phyloP scores from a whole-genome alignment of 2,113 vertebrate genomes.

The Riparia riparia region DNA sequence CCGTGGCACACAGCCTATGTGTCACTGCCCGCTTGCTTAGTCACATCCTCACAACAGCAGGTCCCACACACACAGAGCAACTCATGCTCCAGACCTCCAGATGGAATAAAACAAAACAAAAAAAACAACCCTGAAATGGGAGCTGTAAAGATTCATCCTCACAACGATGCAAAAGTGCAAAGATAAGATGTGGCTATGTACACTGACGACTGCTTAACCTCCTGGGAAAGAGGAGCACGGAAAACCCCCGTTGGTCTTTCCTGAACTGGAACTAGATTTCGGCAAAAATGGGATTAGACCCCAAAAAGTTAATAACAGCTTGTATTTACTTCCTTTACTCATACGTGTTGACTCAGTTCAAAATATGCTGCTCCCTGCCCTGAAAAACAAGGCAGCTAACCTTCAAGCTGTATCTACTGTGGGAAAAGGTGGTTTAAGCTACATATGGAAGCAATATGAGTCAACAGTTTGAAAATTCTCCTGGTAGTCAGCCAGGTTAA shows the following conservation, averaged over 20 bases:
- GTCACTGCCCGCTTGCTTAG: not conserved
- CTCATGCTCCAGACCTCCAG: not conserved
- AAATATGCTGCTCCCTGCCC: conserved; percentile 48
- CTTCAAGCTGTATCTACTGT: conserved; percentile 34
- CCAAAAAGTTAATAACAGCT: not conserved
- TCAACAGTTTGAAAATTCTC: conserved; percentile 64
- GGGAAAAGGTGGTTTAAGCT: conserved; percentile 61
- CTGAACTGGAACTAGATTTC: not conserved
- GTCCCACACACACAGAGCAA: not conserved
- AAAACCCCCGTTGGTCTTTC: not conserved
- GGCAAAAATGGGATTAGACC: not conserved
- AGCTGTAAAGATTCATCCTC: not conserved
- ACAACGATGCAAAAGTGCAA: not conserved
- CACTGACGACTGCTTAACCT: not conserved
- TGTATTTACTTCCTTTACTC: not conserved
- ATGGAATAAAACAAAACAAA: not conserved
- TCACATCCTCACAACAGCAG: not conserved
- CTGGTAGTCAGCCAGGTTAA: conserved; percentile 64
- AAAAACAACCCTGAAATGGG: not conserved
- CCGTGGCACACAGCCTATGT: not conserved
- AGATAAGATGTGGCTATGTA: not conserved
- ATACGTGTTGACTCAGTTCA: conserved; percentile 36
- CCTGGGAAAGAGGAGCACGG: not conserved
- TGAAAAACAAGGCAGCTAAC: conserved; percentile 22
- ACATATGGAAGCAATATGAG: conserved; percentile 61